Percentiles rank a stretch among this genome's conserved stretches.
These are phyloP conservation scores for Heteromormyrus szaboi DNA, from an alignment of 2,797 vertebrate species.

Conservation along the genomic window DNA sequence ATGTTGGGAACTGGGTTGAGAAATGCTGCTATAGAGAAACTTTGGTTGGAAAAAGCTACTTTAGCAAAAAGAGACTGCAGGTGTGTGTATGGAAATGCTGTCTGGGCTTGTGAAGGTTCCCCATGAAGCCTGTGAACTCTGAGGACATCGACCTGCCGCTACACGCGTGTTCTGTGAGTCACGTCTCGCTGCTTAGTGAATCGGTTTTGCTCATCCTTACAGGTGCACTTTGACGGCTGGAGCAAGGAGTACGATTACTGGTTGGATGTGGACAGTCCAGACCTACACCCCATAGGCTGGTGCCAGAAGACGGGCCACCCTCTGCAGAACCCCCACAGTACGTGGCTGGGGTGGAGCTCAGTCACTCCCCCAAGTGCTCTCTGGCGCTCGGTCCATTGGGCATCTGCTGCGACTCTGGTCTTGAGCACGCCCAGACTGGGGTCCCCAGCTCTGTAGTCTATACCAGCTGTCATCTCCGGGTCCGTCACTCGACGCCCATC, in stretches of 20 bases:
- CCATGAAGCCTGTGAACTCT: neutral
- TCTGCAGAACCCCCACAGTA: constrained; percentile 72
- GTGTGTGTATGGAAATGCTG: neutral
- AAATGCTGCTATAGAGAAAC: neutral
- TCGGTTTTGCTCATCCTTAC: neutral
- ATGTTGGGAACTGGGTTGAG: neutral
- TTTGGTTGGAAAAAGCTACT: neutral
- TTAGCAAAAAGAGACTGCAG: neutral
- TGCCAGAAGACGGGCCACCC: constrained; percentile 80
- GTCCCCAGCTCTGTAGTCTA: neutral
- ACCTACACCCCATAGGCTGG: constrained; percentile 81
- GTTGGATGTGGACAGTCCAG: constrained; percentile 76
- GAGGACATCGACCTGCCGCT: neutral
- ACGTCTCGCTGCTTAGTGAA: neutral
- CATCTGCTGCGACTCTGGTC: neutral
- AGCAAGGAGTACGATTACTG: constrained; percentile 74
- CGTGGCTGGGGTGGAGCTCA: constrained; percentile 26
- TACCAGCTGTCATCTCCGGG: neutral
- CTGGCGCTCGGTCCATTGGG: neutral
- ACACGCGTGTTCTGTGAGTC: neutral
- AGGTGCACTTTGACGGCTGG: constrained; percentile 87
- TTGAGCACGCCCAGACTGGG: neutral
- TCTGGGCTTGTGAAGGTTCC: neutral
- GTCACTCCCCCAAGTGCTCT: neutral
- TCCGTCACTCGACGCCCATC: neutral